These are phyloP conservation scores for Phengaris arion DNA, from an alignment of 2,888 invertebrate genomes.

Conservation along the genomic window DNA sequence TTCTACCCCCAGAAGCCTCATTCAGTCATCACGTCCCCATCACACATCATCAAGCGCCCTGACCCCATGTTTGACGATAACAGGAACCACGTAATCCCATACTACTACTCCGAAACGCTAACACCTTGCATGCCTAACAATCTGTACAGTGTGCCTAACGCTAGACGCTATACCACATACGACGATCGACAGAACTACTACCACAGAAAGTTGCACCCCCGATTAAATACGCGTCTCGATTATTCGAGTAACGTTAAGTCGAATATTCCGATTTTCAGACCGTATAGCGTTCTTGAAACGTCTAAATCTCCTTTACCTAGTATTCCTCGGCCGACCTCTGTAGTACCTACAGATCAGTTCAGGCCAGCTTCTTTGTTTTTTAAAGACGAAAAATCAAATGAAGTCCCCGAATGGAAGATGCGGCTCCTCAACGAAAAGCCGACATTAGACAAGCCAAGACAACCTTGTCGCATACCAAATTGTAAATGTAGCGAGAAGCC, in stretches of 20 bases:
- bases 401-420: conserved; percentile 68
- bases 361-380: conserved; percentile 67
- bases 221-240: conserved; percentile 55
- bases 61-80: conserved; percentile 79
- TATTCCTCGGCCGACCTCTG: conserved; percentile 65
- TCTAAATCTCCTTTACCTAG: conserved; percentile 57
- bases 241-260: conserved; percentile 54
- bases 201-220: conserved; percentile 55
- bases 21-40: conserved; percentile 58
- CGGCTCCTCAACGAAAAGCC: conserved; percentile 63
- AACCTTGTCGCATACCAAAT: conserved; percentile 67
- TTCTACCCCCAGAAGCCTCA: conserved; percentile 64
- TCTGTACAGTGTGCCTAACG: conserved; percentile 56
- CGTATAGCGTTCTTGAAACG: conserved; percentile 70
- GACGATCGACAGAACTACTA: conserved; percentile 60
- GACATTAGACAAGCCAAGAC: conserved; percentile 59
- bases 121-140: conserved; percentile 71
- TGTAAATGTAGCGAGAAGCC: conserved; percentile 66
- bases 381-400: conserved; percentile 55
- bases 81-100: conserved; percentile 75
- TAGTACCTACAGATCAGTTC: conserved; percentile 71
- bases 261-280: conserved; percentile 59
- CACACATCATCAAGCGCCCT: conserved; percentile 60
- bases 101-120: conserved; percentile 72
- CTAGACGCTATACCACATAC: conserved; percentile 61